These are phyloP conservation scores for Stylophora pistillata DNA, from an alignment of 64 coral and sea anemone species.

Conservation along the genomic window DNA sequence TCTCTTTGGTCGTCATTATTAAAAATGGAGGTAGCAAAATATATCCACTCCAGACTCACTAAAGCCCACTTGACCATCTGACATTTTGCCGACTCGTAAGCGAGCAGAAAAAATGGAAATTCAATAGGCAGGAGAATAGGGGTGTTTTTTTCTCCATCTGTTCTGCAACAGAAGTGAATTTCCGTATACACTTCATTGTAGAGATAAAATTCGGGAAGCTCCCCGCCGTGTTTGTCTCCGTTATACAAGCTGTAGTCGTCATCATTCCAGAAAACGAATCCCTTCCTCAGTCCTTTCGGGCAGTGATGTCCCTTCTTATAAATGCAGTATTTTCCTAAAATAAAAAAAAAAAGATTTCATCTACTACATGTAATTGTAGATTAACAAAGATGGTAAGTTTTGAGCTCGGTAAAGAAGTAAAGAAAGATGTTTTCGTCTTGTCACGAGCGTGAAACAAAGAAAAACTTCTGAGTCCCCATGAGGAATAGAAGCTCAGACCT, in stretches of 20 bases:
- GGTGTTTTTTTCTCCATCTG: conserved; percentile 10
- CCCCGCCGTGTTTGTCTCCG: neutral
- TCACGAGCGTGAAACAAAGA: too few species aligned
- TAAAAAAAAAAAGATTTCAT: neutral
- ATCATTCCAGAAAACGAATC: conserved; percentile 52
- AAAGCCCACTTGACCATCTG: conserved; percentile 25
- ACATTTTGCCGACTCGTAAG: conserved; percentile 21
- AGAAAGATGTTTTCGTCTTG: too few species aligned
- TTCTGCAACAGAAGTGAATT: conserved; percentile 35
- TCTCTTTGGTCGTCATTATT: neutral
- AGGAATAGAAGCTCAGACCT: too few species aligned
- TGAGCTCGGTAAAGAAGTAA: too few species aligned
- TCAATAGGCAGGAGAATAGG: conserved; percentile 21
- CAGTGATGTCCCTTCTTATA: conserved; percentile 11
- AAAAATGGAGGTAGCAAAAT: neutral
- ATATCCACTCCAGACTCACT: conserved; percentile 43
- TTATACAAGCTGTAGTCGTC: neutral
- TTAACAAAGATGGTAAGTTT: too few species aligned
- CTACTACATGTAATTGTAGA: too few species aligned
- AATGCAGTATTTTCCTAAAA: conserved; percentile 65
- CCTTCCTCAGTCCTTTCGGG: neutral
- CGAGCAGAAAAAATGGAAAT: conserved; percentile 33
- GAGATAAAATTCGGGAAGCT: conserved; percentile 2
- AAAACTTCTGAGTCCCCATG: too few species aligned
- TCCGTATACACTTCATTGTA: too few species aligned